A percentile compares a stretch with the other conserved stretches of the same genome.
Evolutionary conservation across 1,140 invertebrate species (phyloP).

Genomic region (Pseudomyrmex gracilis): DNA sequence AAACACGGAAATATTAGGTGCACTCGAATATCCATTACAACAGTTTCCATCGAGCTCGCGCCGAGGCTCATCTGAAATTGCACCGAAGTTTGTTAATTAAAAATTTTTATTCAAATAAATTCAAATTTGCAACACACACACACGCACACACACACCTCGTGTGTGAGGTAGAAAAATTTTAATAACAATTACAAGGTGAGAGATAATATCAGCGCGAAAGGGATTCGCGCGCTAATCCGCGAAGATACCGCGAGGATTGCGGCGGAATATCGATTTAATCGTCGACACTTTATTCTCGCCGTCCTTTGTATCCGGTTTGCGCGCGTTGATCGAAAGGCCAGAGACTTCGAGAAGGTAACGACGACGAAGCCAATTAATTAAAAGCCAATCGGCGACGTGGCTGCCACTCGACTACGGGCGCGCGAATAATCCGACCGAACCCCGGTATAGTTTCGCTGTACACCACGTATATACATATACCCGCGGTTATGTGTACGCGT

Average conservation of each 20-base stretch:
- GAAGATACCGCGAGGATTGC: background rate
- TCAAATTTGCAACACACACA: too few relatives aligned
- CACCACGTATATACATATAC: background rate
- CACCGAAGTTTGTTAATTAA: too few relatives aligned
- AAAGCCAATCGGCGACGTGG: slow-evolving; percentile 69
- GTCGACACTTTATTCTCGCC: background rate
- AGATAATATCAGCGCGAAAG: background rate
- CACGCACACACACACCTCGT: too few relatives aligned
- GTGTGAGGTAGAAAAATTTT: too few relatives aligned
- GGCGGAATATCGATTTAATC: slow-evolving; percentile 32
- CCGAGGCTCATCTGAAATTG: too few relatives aligned
- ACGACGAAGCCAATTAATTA: slow-evolving; percentile 73
- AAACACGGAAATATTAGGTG: too few relatives aligned
- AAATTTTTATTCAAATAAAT: too few relatives aligned
- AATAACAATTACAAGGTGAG: background rate
- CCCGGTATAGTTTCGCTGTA: slow-evolving; percentile 12
- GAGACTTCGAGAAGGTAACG: slow-evolving; percentile 20
- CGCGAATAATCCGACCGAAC: slow-evolving; percentile 38
- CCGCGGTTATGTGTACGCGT: background rate
- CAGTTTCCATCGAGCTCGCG: too few relatives aligned
- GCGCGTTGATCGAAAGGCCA: background rate
- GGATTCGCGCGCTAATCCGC: slow-evolving; percentile 44
- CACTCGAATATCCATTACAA: too few relatives aligned
- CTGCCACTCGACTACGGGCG: slow-evolving; percentile 19
- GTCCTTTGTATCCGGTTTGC: background rate